Base-by-base conservation (phyloP, 2,888 invertebrate species). In the Achlya flavicornis region DNA sequence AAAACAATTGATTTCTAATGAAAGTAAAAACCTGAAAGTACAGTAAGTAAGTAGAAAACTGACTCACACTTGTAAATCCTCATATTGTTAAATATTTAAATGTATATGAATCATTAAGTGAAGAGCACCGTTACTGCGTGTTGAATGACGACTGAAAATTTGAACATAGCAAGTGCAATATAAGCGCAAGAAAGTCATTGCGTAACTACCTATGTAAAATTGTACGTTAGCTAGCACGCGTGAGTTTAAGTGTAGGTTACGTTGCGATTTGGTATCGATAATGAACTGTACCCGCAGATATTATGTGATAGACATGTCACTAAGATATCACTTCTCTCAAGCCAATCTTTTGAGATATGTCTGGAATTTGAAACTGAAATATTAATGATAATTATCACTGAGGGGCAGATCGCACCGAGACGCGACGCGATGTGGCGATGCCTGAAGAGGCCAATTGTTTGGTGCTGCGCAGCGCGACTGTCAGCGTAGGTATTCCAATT, bases 91-190 rank as follows among this genome's bases (percentile, higher is more conserved):
- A 41, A 11, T n/a, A n/a, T 35, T 38, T 16, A 60, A 26, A 2
- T 19, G 12, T 3, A 53, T 19, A 53, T 53, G 53, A 53, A 3
- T 53, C 53, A 53, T 53, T 53, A 41, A 60, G 38, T 1, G 8
- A 4, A 19, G n/a, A 26, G 26, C 16, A 41, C 59, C 38, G 59
- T 58, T 65, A 75, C 73, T 71, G 73, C 71, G 66, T 58, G 75
- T 65, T 66, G 53, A 59, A 64, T 66, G 68, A 60, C 67, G 70
- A 76, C 76, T 76, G 76, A 77, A 77, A 75, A 73, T 75, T 66
- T 63, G 66, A 68, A 75, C 77, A 66, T 67, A 65, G 62, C 16
- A 32, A 64, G 75, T 75, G 71, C 75, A 64, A 71, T 75, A 73
- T 71, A 75, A 75, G 14, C 53, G 19, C 10, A 60, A 19, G 60